These are phyloP conservation scores for Scolopax rusticola DNA, from an alignment of 2,797 vertebrate genomes.

Conservation along the genomic window DNA sequence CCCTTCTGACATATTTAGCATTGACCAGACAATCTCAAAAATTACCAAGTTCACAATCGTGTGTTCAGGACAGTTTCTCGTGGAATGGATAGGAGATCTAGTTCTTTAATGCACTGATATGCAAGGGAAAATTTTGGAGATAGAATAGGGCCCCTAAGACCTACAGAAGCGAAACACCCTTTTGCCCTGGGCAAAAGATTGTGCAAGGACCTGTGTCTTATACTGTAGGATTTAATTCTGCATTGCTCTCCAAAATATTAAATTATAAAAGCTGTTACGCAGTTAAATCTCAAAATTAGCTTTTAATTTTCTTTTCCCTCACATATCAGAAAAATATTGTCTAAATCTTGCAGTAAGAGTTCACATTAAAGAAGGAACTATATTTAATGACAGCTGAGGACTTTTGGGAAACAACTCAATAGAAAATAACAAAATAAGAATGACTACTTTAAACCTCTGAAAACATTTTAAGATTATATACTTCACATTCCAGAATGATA, in stretches of 20 bases:
- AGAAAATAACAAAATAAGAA: not conserved
- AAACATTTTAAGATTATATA: not conserved
- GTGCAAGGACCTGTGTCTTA: not conserved
- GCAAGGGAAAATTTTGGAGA: not conserved
- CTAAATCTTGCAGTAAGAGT: not conserved
- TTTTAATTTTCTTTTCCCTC: not conserved
- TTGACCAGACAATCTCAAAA: not conserved
- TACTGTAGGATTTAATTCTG: not conserved
- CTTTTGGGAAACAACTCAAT: not conserved
- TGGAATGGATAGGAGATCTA: not conserved
- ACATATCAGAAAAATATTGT: not conserved
- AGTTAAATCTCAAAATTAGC: not conserved
- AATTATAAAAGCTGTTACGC: not conserved
- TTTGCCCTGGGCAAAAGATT: not conserved
- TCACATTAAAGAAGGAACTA: not conserved
- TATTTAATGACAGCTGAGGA: not conserved
- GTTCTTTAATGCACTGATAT: not conserved
- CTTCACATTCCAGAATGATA: not conserved
- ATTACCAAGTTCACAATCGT: fast-evolving
- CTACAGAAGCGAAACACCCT: not conserved
- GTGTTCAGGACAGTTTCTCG: not conserved
- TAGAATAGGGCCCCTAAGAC: not conserved
- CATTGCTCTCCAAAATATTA: not conserved
- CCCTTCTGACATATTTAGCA: not conserved
- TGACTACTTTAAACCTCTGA: not conserved